Percentiles rank a stretch among this genome's conserved stretches.
Evolutionary conservation across 1,140 invertebrate genomes (phyloP).

Genomic region (Drosophila murphyi): DNA sequence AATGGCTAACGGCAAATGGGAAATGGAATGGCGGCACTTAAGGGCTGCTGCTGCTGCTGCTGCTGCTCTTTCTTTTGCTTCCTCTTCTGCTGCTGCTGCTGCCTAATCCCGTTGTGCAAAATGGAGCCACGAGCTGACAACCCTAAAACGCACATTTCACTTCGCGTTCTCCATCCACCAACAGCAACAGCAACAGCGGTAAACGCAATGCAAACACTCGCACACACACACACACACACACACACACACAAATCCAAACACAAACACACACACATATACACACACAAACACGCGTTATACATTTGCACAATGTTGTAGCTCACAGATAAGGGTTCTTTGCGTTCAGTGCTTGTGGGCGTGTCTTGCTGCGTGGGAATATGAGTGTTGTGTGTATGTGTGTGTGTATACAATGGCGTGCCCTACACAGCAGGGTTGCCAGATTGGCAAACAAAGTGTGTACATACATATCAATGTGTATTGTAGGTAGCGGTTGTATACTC

Average conservation of each 20-base stretch:
- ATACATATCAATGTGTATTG: no score
- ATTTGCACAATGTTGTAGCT: constrained; percentile 57
- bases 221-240: neutral
- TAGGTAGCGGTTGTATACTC: no score
- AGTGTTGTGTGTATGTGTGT: constrained; percentile 21
- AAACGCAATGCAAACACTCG: constrained; percentile 13
- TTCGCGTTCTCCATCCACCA: constrained; percentile 33
- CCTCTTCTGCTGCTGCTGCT: constrained; percentile 41
- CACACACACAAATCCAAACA: constrained; percentile 4
- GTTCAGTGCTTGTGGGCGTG: constrained; percentile 46
- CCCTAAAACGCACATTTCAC: constrained; percentile 10
- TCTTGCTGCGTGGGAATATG: constrained; percentile 9
- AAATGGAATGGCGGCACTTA: constrained; percentile 74
- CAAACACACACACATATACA: constrained; percentile 1
- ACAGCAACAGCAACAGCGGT: constrained; percentile 18
- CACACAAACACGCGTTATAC: neutral
- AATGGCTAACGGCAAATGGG: constrained; percentile 40
- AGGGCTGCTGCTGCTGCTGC: constrained; percentile 28
- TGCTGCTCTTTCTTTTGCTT: no score
- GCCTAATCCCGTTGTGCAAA: constrained; percentile 68
- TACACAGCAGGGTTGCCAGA: constrained; percentile 37
- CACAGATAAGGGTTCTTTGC: constrained; percentile 43
- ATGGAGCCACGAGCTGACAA: constrained; percentile 57
- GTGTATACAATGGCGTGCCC: constrained; percentile 18
- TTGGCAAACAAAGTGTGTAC: neutral